Conservation (phyloP, 2,797 vertebrate genomes). For the Yasuhikotakia modesta region DNA sequence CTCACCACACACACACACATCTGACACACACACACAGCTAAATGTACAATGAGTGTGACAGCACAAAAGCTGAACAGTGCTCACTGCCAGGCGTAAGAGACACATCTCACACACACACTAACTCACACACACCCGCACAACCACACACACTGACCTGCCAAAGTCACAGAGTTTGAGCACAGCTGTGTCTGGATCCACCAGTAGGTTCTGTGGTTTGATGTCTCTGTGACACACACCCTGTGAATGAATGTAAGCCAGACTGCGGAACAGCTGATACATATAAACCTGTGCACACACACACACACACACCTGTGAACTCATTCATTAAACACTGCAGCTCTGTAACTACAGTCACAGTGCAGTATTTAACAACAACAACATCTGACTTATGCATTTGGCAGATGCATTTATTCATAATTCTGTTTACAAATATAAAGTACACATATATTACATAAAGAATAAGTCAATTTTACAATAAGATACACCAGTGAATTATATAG, state of each 20-base stretch:
- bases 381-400: too few relatives aligned
- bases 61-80: conserved; percentile 5
- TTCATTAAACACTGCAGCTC: too few relatives aligned
- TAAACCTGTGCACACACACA: conserved; percentile 75
- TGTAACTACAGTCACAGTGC: too few relatives aligned
- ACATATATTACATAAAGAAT: too few relatives aligned
- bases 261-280: conserved; percentile 91
- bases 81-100: conserved; percentile 4
- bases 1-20: too few relatives aligned
- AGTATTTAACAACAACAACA: too few relatives aligned
- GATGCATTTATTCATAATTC: too few relatives aligned
- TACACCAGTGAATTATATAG: too few relatives aligned
- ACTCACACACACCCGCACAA: not conserved
- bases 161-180: conserved; percentile 89
- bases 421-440: too few relatives aligned
- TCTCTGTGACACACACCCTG: conserved; percentile 89
- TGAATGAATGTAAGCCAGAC: too few relatives aligned
- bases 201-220: conserved; percentile 90
- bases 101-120: not conserved
- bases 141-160: conserved; percentile 74
- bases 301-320: too few relatives aligned
- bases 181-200: conserved; percentile 88
- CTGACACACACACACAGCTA: not conserved
- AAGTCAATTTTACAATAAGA: too few relatives aligned
- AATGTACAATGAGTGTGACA: conserved; percentile 23